These are phyloP conservation scores for Iguana delicatissima DNA, from an alignment of 2,797 vertebrate genomes.

Conservation along the genomic window DNA sequence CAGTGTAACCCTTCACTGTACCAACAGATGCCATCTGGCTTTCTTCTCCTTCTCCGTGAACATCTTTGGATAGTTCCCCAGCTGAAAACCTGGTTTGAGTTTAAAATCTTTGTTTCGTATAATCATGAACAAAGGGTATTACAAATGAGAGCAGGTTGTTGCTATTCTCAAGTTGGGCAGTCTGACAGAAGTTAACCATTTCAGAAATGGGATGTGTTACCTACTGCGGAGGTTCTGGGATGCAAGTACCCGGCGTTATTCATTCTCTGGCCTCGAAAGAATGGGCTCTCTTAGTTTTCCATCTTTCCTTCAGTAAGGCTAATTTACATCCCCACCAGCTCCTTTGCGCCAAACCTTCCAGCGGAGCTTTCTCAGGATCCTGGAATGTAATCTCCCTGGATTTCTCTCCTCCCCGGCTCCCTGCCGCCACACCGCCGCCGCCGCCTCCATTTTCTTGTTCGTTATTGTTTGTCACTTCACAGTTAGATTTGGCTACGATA, in stretches of 20 bases:
- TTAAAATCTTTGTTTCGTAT: slow-evolving; percentile 67
- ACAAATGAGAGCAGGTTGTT: slow-evolving; percentile 59
- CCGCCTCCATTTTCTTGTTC: slow-evolving; percentile 31
- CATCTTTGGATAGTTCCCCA: slow-evolving; percentile 85
- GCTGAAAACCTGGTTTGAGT: slow-evolving; percentile 81
- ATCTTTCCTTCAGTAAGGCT: slow-evolving; percentile 15
- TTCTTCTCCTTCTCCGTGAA: slow-evolving; percentile 88
- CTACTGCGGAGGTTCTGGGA: slow-evolving; percentile 13
- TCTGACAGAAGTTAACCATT: background rate
- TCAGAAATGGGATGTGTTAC: background rate
- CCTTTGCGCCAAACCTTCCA: slow-evolving; percentile 55
- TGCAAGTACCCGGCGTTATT: background rate
- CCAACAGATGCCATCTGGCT: slow-evolving; percentile 88
- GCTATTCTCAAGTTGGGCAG: slow-evolving; percentile 44
- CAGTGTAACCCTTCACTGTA: slow-evolving; percentile 82
- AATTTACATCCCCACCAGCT: background rate
- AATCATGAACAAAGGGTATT: slow-evolving; percentile 44
- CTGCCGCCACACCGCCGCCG: background rate
- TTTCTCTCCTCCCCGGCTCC: slow-evolving; percentile 43
- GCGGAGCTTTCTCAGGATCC: slow-evolving; percentile 66
- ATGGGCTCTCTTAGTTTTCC: slow-evolving; percentile 29
- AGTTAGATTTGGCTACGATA: slow-evolving; percentile 40
- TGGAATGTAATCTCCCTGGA: slow-evolving; percentile 45
- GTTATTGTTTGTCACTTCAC: slow-evolving; percentile 44
- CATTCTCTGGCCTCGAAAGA: slow-evolving; percentile 26